A percentile compares a stretch with the other conserved stretches of the same genome.
phyloP scores from a whole-genome alignment of 2,888 invertebrate genomes.

The Dolichopus griseipennis region DNA sequence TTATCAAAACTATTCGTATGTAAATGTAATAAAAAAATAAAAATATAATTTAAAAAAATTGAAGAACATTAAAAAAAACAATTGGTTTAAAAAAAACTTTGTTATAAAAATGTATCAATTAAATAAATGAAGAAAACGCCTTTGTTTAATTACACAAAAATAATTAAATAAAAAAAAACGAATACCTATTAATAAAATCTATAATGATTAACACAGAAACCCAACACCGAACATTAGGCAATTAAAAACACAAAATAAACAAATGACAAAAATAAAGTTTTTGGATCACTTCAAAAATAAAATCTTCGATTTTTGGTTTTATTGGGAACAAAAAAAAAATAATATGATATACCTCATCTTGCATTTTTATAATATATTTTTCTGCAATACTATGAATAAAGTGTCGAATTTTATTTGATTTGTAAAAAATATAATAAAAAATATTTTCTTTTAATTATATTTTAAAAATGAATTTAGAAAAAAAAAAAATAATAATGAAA shows the following conservation, averaged over 20 bases:
- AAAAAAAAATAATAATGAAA: constrained; percentile 19
- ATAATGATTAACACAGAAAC: neutral
- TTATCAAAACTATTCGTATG: too few relatives aligned
- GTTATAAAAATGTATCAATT: too few relatives aligned
- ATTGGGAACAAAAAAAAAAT: neutral
- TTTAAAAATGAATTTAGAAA: neutral
- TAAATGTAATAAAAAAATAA: too few relatives aligned
- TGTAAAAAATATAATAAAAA: neutral
- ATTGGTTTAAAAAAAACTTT: too few relatives aligned
- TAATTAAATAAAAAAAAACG: too few relatives aligned
- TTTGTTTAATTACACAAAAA: too few relatives aligned
- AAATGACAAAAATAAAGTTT: neutral
- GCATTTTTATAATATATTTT: neutral
- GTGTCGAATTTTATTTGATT: neutral
- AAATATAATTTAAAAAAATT: too few relatives aligned
- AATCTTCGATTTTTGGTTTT: neutral
- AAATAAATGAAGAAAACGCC: too few relatives aligned
- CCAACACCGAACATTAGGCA: neutral
- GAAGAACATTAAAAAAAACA: too few relatives aligned
- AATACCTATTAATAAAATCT: neutral
- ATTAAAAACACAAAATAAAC: neutral
- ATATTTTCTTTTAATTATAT: neutral
- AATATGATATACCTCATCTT: constrained; percentile 4
- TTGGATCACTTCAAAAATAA: neutral
- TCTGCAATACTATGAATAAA: constrained; percentile 6